Evolutionary conservation across 2,113 vertebrate genomes (phyloP).

Genomic region (Brachyhypopomus occidentalis): DNA sequence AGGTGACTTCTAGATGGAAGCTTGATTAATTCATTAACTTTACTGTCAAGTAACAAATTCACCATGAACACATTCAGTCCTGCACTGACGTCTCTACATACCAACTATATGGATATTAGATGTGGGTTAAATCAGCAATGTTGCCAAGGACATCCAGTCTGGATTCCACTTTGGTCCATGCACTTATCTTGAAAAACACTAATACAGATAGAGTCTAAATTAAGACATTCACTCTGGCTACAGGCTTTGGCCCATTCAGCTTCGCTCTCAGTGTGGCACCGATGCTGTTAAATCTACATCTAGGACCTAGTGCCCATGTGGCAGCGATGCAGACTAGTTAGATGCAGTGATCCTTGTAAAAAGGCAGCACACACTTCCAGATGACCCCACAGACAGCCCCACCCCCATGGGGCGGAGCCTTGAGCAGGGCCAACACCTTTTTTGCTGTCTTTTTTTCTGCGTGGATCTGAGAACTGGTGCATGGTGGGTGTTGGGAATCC

Average conservation of each 20-base stretch:
- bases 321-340: constrained; percentile 53
- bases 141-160: neutral
- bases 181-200: neutral
- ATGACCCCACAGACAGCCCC: constrained; percentile 28
- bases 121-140: neutral
- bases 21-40: too few species aligned
- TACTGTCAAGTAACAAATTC: too few species aligned
- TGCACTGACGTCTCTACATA: neutral
- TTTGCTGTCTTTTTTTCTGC: neutral
- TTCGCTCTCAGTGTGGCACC: constrained; percentile 31
- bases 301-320: constrained; percentile 56
- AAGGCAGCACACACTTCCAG: neutral
- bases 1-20: neutral
- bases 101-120: neutral
- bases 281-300: constrained; percentile 58
- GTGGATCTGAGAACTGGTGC: constrained; percentile 25
- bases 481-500: constrained; percentile 1
- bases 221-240: neutral
- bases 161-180: neutral
- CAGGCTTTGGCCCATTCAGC: neutral
- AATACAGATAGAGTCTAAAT: neutral
- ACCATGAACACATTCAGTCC: neutral
- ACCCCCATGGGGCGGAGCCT: neutral
- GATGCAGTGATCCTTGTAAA: constrained; percentile 53
- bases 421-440: neutral